Conservation (phyloP, 2,113 vertebrate species). For the Apteryx mantelli region DNA sequence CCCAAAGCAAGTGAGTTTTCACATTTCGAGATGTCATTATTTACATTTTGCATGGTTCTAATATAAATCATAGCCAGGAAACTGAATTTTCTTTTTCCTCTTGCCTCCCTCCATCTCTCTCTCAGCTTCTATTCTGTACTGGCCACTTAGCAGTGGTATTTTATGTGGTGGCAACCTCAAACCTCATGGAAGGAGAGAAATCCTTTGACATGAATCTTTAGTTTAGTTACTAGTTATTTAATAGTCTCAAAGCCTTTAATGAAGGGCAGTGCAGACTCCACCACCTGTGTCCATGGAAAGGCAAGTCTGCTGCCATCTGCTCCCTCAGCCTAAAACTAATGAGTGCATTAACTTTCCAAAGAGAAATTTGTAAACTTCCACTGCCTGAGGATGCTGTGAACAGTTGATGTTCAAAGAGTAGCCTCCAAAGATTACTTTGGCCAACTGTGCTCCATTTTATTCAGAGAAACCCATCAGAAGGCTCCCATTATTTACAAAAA, state of each 20-base stretch:
- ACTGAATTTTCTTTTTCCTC: not conserved
- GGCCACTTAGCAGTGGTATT: not conserved
- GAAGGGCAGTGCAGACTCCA: not conserved
- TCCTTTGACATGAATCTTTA: not conserved
- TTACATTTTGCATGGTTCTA: not conserved
- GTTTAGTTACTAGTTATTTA: not conserved
- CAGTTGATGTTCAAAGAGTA: conserved; percentile 25
- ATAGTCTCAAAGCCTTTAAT: not conserved
- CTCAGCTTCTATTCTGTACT: not conserved
- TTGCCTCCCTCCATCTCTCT: not conserved
- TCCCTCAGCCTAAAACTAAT: conserved; percentile 27
- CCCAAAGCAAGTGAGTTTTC: not conserved
- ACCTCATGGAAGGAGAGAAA: not conserved
- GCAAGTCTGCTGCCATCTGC: conserved; percentile 23
- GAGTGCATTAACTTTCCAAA: conserved; percentile 31
- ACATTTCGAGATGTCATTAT: not conserved
- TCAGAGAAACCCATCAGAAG: not conserved
- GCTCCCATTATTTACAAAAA: conserved; percentile 12
- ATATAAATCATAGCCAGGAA: not conserved
- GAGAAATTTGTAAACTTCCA: conserved; percentile 26
- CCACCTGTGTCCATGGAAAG: not conserved
- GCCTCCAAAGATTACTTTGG: conserved; percentile 22
- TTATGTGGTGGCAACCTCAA: not conserved
- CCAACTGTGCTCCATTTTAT: not conserved
- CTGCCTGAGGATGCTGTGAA: not conserved